Evolutionary conservation across 35 echinoderm and acorn worm genomes (phyloP), one percentile per base, ranked within the genome.

Genomic region (Nesometra sesokonis): DNA sequence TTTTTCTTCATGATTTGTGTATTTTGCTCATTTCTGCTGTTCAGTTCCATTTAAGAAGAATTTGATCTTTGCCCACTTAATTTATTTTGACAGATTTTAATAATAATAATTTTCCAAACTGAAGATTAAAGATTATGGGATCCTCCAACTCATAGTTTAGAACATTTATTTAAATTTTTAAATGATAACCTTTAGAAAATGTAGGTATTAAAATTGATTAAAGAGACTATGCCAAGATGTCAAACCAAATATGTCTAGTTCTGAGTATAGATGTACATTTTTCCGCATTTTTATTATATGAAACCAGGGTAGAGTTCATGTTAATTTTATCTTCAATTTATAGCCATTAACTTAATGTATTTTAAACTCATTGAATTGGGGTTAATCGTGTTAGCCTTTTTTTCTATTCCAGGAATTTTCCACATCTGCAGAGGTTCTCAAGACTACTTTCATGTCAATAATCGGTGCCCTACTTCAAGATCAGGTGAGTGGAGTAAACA

Each of bases 381-480:
- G 32, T 31, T 36, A 34, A 36, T 80, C 35, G 3, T 80, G 32
- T 80, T 80, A 37, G 0, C 32, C 40, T 46, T 43, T 27, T 57
- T 86, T 11, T 82, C 31, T 33, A 46, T 96, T 90, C 0, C 85
- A 99, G 96, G 92, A 89, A 40, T 99, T 94, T 88, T 93, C 96
- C 7, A 33, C 86, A 0, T 93, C 96, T 27, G 47, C 29, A 11
- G 90, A 94, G 32, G 84, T 94, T 33, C 8, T 90, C 21, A 82
- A 93, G 38, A 88, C 35, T 8, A 85, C 92, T 35, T 88, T 99
- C 84, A 40, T 92, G 37, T 93, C 96, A 57, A 37, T 99, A 29
- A 40, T 99, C 21, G 96, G 96, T 86, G 92, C 90, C 35, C 57
- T 97, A 11, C 31, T 86, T 47, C 83, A 94, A 80, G 88, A 94